A percentile compares a stretch with the other conserved stretches of the same genome.
phyloP scores from a whole-genome alignment of 2,888 invertebrate species.

The Lepidocyrtinus sp. region DNA sequence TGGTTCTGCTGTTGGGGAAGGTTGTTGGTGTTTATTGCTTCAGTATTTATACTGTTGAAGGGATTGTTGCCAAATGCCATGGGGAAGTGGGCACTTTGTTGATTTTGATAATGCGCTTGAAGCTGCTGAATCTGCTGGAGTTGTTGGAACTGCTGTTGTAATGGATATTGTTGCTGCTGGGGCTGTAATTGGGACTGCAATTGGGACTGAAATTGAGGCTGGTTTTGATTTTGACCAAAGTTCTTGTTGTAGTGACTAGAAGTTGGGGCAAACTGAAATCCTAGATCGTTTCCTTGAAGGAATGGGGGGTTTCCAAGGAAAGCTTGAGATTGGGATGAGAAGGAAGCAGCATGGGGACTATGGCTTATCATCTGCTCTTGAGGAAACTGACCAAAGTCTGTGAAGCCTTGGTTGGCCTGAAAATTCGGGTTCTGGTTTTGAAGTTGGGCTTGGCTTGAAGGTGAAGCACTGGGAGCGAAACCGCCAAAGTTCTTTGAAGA shows the following conservation, averaged over 20 bases:
- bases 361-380: no score
- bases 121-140: background rate
- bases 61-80: background rate
- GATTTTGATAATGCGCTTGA: background rate
- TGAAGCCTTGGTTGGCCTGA: background rate
- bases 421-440: background rate
- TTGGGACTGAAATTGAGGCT: no score
- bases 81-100: background rate
- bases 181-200: background rate
- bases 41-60: no score
- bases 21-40: background rate
- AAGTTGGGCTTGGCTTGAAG: no score
- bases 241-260: background rate
- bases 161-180: background rate
- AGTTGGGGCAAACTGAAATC: background rate
- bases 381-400: background rate
- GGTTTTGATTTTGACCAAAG: background rate
- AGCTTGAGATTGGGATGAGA: no score
- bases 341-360: no score
- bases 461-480: background rate
- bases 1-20: conserved; percentile 6
- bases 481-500: background rate
- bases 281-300: background rate
- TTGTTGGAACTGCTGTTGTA: background rate
- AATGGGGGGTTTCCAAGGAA: no score